Conservation (phyloP, 1,140 invertebrate genomes). For the Eupeodes corollae region DNA sequence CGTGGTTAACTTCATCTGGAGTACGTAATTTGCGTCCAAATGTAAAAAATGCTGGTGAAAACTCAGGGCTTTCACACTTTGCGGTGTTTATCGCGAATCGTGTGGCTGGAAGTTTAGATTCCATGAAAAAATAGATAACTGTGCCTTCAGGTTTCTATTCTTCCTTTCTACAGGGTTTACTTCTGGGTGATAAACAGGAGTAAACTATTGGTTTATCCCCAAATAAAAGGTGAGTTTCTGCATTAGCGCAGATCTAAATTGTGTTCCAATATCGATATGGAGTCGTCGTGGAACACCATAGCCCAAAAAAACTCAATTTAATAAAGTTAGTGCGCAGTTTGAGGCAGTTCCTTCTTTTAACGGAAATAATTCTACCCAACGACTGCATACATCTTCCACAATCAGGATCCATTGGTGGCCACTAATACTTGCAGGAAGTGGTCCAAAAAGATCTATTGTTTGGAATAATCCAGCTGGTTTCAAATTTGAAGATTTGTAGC, state of each 20-base stretch:
- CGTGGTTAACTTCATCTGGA: constrained; percentile 10
- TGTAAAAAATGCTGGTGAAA: constrained; percentile 34
- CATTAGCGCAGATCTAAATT: constrained; percentile 18
- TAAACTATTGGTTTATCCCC: constrained; percentile 19
- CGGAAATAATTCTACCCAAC: constrained; percentile 23
- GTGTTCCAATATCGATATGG: constrained; percentile 31
- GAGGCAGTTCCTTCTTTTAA: constrained; percentile 22
- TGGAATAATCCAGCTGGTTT: no score
- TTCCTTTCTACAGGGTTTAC: constrained; percentile 30
- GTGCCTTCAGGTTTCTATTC: constrained; percentile 30
- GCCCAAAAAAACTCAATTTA: constrained; percentile 30
- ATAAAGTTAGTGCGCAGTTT: constrained; percentile 16
- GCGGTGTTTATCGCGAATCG: constrained; percentile 37
- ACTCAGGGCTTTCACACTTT: constrained; percentile 25
- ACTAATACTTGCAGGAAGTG: constrained; percentile 5
- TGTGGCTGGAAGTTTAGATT: constrained; percentile 26
- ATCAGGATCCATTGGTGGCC: constrained; percentile 23
- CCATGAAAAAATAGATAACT: constrained; percentile 29
- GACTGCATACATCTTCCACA: constrained; percentile 17
- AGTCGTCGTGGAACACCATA: constrained; percentile 27
- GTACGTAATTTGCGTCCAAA: constrained; percentile 27
- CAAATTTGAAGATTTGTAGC: constrained; percentile 18
- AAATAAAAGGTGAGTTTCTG: constrained; percentile 11
- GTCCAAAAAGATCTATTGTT: no score
- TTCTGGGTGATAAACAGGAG: constrained; percentile 30